Percentiles rank a stretch among this genome's conserved stretches.
Conservation (phyloP, 2,888 invertebrate species). For the Chymomyza caudatula region DNA sequence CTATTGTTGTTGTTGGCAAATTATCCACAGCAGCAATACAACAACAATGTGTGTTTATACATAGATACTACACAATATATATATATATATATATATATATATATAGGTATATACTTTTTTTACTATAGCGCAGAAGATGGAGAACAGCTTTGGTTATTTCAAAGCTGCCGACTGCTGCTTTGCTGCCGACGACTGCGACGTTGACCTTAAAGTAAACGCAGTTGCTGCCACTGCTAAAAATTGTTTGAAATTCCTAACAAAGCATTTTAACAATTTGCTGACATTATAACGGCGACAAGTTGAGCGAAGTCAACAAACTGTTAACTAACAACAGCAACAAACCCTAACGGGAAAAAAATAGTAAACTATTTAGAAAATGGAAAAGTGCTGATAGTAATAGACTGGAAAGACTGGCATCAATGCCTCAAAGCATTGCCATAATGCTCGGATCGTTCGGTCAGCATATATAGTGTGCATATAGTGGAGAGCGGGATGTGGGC, state of each 20-base stretch:
- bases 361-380: conserved; percentile 15
- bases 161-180: background rate
- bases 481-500: background rate
- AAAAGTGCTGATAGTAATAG: conserved; percentile 67
- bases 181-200: background rate
- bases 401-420: conserved; percentile 65
- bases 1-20: conserved; percentile 55
- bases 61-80: too few species aligned
- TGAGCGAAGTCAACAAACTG: conserved; percentile 71
- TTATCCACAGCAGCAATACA: conserved; percentile 53
- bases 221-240: conserved; percentile 42
- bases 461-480: background rate
- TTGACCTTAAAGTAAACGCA: background rate
- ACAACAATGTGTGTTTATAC: conserved; percentile 12
- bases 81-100: too few species aligned
- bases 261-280: conserved; percentile 71
- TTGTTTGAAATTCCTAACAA: conserved; percentile 69
- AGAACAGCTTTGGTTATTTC: background rate
- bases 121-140: background rate
- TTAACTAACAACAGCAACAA: conserved; percentile 43
- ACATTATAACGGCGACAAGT: conserved; percentile 71
- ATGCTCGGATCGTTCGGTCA: conserved; percentile 20
- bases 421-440: conserved; percentile 29
- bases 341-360: conserved; percentile 32
- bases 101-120: background rate